These are phyloP conservation scores for Nudaria mundana DNA, from an alignment of 2,888 invertebrate genomes.

Conservation along the genomic window DNA sequence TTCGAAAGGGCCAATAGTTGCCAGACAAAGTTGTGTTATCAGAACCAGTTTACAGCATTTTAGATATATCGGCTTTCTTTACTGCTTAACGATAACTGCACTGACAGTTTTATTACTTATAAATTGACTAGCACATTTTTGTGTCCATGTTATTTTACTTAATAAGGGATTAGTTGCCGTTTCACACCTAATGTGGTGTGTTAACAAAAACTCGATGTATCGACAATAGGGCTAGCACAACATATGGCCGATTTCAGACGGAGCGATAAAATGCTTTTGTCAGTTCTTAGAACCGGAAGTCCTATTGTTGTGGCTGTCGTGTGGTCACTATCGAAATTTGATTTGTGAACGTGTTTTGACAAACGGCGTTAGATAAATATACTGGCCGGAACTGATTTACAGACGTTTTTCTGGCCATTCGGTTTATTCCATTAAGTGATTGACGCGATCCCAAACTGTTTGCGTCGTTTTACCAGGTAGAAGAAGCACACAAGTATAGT, in stretches of 20 bases:
- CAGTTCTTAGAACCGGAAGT: constrained; percentile 59
- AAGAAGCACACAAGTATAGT: constrained; percentile 13
- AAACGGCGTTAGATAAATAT: constrained; percentile 53
- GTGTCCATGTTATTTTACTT: constrained; percentile 37
- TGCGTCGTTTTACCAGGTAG: constrained; percentile 48
- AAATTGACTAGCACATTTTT: constrained; percentile 51
- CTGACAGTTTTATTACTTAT: constrained; percentile 50
- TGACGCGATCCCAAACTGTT: constrained; percentile 25
- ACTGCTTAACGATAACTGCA: constrained; percentile 46
- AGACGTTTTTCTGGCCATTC: constrained; percentile 32
- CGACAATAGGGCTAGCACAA: constrained; percentile 47
- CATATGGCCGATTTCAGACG: constrained; percentile 41
- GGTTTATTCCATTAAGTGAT: constrained; percentile 23
- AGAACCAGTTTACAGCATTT: constrained; percentile 64
- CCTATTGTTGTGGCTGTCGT: constrained; percentile 52
- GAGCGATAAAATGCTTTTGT: constrained; percentile 51
- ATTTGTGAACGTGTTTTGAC: constrained; percentile 66
- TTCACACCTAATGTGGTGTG: constrained; percentile 53
- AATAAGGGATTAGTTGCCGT: constrained; percentile 44
- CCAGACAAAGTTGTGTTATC: constrained; percentile 51
- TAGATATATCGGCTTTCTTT: constrained; percentile 66
- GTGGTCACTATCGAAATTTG: constrained; percentile 58
- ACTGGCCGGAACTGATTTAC: constrained; percentile 40
- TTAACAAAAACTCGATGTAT: constrained; percentile 33
- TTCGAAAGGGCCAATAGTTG: constrained; percentile 59